Percentiles rank a stretch among this genome's conserved stretches.
Conservation (phyloP, 2,888 invertebrate species). For the Agrypnus murinus region DNA sequence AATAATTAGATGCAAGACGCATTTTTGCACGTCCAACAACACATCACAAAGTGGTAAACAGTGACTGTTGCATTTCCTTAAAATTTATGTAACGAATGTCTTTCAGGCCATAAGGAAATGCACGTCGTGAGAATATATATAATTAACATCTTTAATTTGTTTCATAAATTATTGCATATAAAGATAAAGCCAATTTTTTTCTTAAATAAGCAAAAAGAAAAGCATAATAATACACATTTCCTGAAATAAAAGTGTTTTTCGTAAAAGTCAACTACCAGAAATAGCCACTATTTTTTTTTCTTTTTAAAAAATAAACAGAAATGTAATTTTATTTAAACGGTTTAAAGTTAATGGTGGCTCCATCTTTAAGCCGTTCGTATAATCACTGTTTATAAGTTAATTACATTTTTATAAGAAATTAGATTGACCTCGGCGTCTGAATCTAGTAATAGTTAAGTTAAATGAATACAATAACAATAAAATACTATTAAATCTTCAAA, state of each 20-base stretch:
- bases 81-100: conserved; percentile 22
- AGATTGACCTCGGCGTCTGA: too few relatives aligned
- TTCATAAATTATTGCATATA: conserved; percentile 14
- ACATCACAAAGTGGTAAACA: not conserved
- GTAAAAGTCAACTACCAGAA: not conserved
- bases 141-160: conserved; percentile 27
- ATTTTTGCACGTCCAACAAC: conserved; percentile 20
- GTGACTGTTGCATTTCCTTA: conserved; percentile 19
- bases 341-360: too few relatives aligned
- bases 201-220: not conserved
- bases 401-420: too few relatives aligned
- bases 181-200: not conserved
- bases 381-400: too few relatives aligned
- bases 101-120: conserved; percentile 30
- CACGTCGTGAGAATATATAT: conserved; percentile 26
- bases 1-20: conserved; percentile 15
- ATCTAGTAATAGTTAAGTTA: too few relatives aligned
- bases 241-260: conserved; percentile 6
- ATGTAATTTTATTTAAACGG: not conserved
- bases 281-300: not conserved
- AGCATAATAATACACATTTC: too few relatives aligned
- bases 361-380: too few relatives aligned
- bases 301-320: not conserved
- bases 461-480: too few relatives aligned
- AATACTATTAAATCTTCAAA: too few relatives aligned